Percentiles rank a stretch among this genome's conserved stretches.
Conservation (phyloP, 2,888 invertebrate genomes). For the Hirudinaria manillensis region DNA sequence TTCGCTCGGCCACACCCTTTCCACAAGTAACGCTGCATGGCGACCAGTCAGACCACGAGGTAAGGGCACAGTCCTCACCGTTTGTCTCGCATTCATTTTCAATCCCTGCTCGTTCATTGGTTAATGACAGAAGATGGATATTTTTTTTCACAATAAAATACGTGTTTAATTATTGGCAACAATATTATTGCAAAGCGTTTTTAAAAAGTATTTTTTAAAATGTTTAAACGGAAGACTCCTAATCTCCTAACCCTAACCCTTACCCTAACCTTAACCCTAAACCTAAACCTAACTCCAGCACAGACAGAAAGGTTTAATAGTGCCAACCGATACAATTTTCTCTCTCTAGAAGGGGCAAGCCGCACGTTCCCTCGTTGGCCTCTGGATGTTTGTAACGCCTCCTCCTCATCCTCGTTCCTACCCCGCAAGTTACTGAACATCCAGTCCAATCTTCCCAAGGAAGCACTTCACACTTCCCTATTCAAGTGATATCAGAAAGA, state of each 20-base stretch:
- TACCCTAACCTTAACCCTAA: too few relatives aligned
- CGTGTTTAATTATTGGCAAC: not conserved
- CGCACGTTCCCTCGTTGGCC: constrained; percentile 46
- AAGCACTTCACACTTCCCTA: constrained; percentile 63
- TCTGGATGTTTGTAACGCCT: constrained; percentile 46
- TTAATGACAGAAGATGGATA: not conserved
- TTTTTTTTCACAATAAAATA: too few relatives aligned
- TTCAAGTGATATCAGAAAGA: not conserved
- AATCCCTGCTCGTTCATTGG: constrained; percentile 30
- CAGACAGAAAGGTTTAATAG: too few relatives aligned
- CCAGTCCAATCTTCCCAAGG: constrained; percentile 57
- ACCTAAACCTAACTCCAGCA: too few relatives aligned
- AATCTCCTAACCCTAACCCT: too few relatives aligned
- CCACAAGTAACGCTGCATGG: constrained; percentile 58
- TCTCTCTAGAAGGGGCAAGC: constrained; percentile 44
- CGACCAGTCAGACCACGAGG: constrained; percentile 58
- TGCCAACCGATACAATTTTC: constrained; percentile 47
- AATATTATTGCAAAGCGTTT: not conserved
- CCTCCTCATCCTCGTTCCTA: constrained; percentile 65
- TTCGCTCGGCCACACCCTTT: constrained; percentile 64
- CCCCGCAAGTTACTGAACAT: constrained; percentile 57
- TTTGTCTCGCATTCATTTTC: constrained; percentile 40
- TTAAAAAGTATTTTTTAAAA: not conserved
- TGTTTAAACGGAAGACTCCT: too few relatives aligned
- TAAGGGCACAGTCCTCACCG: constrained; percentile 57